Conservation (phyloP, 2,888 invertebrate genomes). For the Bombylius major region DNA sequence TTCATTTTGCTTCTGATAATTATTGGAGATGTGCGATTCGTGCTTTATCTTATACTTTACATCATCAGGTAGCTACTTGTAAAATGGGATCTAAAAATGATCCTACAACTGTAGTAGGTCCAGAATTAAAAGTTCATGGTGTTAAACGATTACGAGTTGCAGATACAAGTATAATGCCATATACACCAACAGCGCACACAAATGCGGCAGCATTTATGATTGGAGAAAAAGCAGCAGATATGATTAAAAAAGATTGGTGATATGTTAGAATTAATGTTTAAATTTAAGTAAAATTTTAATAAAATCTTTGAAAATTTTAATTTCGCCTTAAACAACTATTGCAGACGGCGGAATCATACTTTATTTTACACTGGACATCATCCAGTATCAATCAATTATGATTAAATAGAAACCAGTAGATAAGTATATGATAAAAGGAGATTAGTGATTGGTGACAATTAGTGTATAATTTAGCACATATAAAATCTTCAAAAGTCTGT, state of each 20-base stretch:
- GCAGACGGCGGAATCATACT: too few relatives aligned
- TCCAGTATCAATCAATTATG: too few relatives aligned
- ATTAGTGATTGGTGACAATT: too few relatives aligned
- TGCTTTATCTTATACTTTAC: conserved; percentile 43
- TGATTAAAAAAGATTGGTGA: conserved; percentile 44
- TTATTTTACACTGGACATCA: too few relatives aligned
- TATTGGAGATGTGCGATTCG: conserved; percentile 56
- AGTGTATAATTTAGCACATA: too few relatives aligned
- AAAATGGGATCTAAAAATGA: conserved; percentile 53
- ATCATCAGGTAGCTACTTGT: conserved; percentile 51
- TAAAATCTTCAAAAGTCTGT: too few relatives aligned
- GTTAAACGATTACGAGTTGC: conserved; percentile 45
- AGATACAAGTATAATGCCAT: conserved; percentile 52
- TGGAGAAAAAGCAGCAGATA: conserved; percentile 52
- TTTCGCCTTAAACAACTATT: too few relatives aligned
- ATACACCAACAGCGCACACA: conserved; percentile 47
- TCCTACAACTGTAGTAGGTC: conserved; percentile 47
- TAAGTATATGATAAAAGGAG: too few relatives aligned
- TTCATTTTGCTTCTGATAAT: conserved; percentile 42
- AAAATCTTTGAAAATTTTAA: too few relatives aligned
- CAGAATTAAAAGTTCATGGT: conserved; percentile 46
- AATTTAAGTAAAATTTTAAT: too few relatives aligned
- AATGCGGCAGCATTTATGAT: conserved; percentile 53
- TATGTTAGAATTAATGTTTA: background rate
- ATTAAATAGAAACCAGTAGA: too few relatives aligned